phyloP scores from a whole-genome alignment of 2,113 vertebrate genomes.

The Nothobranchius kuhntae region DNA sequence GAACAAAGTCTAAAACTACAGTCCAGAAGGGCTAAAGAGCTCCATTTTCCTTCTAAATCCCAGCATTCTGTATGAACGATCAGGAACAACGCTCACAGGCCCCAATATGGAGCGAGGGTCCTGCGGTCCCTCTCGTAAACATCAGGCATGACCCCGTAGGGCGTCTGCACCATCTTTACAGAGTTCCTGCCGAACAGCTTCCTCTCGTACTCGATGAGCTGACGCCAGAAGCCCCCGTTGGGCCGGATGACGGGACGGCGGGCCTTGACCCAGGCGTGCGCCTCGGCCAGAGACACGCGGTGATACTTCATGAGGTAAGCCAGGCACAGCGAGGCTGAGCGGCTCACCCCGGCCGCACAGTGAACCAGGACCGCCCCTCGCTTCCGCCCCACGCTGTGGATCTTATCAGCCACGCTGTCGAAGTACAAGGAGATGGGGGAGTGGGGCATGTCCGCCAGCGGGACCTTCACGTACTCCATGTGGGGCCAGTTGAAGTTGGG shows the following conservation, averaged over 20 bases:
- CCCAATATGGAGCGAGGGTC: conserved; percentile 93
- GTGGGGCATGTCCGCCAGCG: conserved; percentile 93
- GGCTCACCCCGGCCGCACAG: conserved; percentile 93
- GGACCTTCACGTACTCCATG: conserved; percentile 95
- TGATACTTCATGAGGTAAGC: conserved; percentile 99
- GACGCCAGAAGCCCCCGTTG: conserved; percentile 96
- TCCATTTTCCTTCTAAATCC: conserved; percentile 29
- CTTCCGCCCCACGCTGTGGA: conserved; percentile 93
- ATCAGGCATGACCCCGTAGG: conserved; percentile 92
- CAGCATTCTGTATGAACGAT: not conserved
- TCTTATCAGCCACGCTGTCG: conserved; percentile 95
- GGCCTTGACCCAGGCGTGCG: conserved; percentile 95
- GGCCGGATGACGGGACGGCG: conserved; percentile 92
- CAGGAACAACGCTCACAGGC: conserved; percentile 76
- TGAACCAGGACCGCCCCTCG: conserved; percentile 93
- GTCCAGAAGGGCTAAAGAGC: conserved; percentile 31
- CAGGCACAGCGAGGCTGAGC: conserved; percentile 94
- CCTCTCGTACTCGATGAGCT: conserved; percentile 96
- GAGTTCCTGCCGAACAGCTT: conserved; percentile 94
- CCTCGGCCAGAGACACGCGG: conserved; percentile 89
- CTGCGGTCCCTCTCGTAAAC: conserved; percentile 93
- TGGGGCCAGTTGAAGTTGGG: conserved; percentile 98
- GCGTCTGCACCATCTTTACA: conserved; percentile 97
- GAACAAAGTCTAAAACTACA: conserved; percentile 33
- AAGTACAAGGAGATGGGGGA: conserved; percentile 96